Percentiles rank a stretch among this genome's conserved stretches.
Evolutionary conservation across 2,113 vertebrate genomes (phyloP).

Genomic region (Salvelinus alpinus): DNA sequence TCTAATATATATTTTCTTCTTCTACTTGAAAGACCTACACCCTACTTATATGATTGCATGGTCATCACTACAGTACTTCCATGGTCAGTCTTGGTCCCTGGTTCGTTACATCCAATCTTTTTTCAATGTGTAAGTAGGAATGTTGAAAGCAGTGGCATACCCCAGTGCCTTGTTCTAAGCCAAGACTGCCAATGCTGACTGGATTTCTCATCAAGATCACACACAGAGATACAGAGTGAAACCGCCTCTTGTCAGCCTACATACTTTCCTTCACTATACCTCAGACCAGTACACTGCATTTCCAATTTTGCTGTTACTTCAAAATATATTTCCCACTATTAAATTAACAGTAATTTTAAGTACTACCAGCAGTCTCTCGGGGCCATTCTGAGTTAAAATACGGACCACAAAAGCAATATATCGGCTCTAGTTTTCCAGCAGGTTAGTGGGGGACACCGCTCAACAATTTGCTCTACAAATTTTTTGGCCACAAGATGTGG

Average conservation of each 20-base stretch:
- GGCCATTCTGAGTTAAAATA: too few species aligned
- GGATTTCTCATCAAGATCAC: constrained; percentile 64
- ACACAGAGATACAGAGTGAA: constrained; percentile 37
- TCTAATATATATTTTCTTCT: too few species aligned
- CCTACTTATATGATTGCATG: too few species aligned
- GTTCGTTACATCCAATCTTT: neutral
- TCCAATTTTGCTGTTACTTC: too few species aligned
- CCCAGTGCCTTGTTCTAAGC: constrained; percentile 31
- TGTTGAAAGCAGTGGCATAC: constrained; percentile 29
- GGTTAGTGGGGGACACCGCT: neutral
- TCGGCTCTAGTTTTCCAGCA: neutral
- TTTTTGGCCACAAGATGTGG: neutral
- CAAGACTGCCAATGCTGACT: constrained; percentile 26
- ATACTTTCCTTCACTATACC: too few species aligned
- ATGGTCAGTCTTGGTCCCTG: neutral
- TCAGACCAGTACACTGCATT: too few species aligned
- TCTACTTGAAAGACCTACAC: neutral
- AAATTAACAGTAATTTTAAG: too few species aligned
- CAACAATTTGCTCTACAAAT: neutral
- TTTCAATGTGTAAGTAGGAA: constrained; percentile 24
- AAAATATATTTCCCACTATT: too few species aligned
- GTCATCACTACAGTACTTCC: neutral
- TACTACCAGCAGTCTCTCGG: too few species aligned
- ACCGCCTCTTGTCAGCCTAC: neutral
- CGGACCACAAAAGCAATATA: too few species aligned